These are phyloP conservation scores for Liopterus haemorrhoidalis DNA, from an alignment of 2,888 invertebrate genomes.

Conservation along the genomic window DNA sequence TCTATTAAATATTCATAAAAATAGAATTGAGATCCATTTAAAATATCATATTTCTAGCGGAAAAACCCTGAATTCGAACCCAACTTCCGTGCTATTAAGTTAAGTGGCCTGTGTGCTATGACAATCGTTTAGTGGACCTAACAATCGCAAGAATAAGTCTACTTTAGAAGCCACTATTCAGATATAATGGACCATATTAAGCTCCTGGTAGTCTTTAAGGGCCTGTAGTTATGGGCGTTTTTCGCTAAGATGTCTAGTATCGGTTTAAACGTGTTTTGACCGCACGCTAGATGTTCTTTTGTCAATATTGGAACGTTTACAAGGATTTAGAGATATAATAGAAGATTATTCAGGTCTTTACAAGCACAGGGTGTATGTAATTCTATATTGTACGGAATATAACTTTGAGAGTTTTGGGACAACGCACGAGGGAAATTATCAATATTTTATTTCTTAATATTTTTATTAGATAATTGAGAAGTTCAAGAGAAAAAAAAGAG, in stretches of 20 bases:
- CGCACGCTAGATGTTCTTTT: conserved; percentile 23
- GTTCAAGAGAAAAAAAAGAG: no score
- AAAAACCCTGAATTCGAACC: conserved; percentile 9
- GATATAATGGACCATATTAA: conserved; percentile 40
- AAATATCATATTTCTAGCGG: conserved; percentile 22
- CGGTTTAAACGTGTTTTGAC: conserved; percentile 23
- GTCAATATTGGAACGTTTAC: conserved; percentile 21
- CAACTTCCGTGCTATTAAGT: conserved; percentile 36
- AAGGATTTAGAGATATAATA: conserved; percentile 23
- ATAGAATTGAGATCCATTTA: no score
- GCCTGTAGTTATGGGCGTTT: background rate
- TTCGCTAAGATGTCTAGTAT: conserved; percentile 6
- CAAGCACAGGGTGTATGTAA: no score
- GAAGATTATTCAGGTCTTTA: no score
- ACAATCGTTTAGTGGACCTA: conserved; percentile 38
- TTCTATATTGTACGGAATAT: no score
- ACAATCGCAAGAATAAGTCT: conserved; percentile 37
- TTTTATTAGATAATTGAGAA: no score
- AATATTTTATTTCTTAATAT: no score
- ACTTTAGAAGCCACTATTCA: conserved; percentile 36
- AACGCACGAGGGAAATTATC: no score
- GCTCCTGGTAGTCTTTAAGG: conserved; percentile 24
- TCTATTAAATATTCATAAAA: no score
- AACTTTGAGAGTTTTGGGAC: no score
- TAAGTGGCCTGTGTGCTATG: conserved; percentile 42